These are phyloP conservation scores for Eretmochelys imbricata DNA, from an alignment of 2,113 vertebrate species.

Conservation along the genomic window DNA sequence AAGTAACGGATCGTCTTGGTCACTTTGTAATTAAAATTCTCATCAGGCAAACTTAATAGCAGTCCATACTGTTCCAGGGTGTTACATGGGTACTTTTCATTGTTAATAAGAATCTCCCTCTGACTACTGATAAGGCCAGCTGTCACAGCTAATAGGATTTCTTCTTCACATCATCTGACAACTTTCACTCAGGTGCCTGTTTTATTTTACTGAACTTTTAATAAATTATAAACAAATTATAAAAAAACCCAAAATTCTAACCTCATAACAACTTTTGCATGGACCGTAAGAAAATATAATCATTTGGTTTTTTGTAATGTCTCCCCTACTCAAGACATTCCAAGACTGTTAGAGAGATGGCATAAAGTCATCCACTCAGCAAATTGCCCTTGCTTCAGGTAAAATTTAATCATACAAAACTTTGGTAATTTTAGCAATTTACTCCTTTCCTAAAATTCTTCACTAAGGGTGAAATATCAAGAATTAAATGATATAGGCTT, in stretches of 20 bases:
- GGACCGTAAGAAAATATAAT: background rate
- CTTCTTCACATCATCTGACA: background rate
- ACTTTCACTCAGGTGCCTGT: background rate
- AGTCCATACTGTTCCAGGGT: background rate
- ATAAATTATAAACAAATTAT: background rate
- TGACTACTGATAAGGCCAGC: conserved; percentile 5
- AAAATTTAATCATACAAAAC: background rate
- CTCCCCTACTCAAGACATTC: background rate
- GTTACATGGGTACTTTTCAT: background rate
- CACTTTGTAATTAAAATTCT: background rate
- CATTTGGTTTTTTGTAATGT: background rate
- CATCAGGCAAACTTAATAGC: background rate
- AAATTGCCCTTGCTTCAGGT: background rate
- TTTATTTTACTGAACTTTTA: background rate
- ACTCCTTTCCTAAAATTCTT: background rate
- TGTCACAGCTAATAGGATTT: background rate
- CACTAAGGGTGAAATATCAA: background rate
- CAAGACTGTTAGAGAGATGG: background rate
- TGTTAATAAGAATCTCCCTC: background rate
- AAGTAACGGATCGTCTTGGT: background rate
- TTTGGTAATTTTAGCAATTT: background rate
- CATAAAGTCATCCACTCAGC: background rate
- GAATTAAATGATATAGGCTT: background rate
- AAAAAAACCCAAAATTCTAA: background rate
- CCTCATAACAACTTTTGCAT: background rate